Evolutionary conservation across 1,140 invertebrate species (phyloP), one percentile per base, ranked within the genome.

Genomic region (Lethrus apterus): DNA sequence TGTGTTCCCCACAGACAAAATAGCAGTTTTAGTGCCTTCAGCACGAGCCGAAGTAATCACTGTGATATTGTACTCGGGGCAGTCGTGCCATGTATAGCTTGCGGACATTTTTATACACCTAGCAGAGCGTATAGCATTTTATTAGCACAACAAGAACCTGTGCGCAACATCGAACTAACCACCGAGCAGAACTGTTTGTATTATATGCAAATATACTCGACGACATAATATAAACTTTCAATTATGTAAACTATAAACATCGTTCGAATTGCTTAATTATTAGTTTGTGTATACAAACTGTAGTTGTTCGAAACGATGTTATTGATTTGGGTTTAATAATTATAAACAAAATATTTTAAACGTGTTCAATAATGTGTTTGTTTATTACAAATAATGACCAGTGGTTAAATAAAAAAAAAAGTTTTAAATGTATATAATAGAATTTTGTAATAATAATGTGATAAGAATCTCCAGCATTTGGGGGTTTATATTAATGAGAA

Each of bases 21-120:
- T 49, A 31, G 40, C 31, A 43, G 38, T n/a, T 49, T 49, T 49
- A 36, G 40, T 34, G 40, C 20, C 40, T 44, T 17, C 40, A 33
- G 47, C 47, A 49, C 47, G 47, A 44, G 30, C 32, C 18, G 31
- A 44, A 44, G 47, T 49, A 49, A 49, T 49, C 47, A 49, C 47
- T 49, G 47, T 33, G 30, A 49, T 49, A 49, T 49, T 49, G 47
- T 44, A 44, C 47, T 49, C 47, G 19, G 41, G 38, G 29, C 47
- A 40, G 19, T 44, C 47, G 36, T 48, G 34, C 46, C 42, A 7
- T 10, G 38, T 26, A 48, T 33, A 40, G 34, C 40, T 40, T 49
- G 47, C 32, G 47, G 47, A 49, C 47, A 49, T 32, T 33, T 49
- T 48, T 48, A 48, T 42, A 40, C 40, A 36, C 34, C 34, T 36